Conservation (phyloP, 2,113 vertebrate genomes). For the Ahaetulla prasina region DNA sequence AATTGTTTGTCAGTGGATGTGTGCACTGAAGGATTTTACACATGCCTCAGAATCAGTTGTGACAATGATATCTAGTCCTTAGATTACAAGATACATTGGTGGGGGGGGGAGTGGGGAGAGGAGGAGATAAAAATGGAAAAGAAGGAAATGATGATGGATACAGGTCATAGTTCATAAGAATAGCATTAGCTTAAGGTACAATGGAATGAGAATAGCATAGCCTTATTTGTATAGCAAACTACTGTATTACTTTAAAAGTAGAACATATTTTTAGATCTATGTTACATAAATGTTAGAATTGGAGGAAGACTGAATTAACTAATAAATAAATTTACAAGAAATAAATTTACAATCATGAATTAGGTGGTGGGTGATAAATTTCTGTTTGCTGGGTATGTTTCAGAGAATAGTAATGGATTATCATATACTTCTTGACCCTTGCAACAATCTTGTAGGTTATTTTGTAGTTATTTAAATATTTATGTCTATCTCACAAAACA, state of each 20-base stretch:
- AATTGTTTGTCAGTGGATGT: slow-evolving; percentile 71
- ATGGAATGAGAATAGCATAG: slow-evolving; percentile 47
- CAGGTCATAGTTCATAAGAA: slow-evolving; percentile 41
- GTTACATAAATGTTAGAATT: slow-evolving; percentile 50
- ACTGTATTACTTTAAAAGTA: slow-evolving; percentile 40
- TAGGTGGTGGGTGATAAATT: neutral
- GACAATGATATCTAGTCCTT: slow-evolving; percentile 57
- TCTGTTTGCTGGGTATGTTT: neutral
- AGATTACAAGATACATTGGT: slow-evolving; percentile 52
- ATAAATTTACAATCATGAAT: neutral
- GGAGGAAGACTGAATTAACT: slow-evolving; percentile 8
- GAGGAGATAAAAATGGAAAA: neutral
- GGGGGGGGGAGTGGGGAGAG: neutral
- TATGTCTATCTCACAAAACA: neutral
- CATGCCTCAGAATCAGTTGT: slow-evolving; percentile 72
- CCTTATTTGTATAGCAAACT: neutral
- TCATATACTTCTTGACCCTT: neutral
- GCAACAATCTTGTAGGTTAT: neutral
- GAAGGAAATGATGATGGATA: slow-evolving; percentile 29
- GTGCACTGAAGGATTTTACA: slow-evolving; percentile 71
- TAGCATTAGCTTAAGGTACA: slow-evolving; percentile 57
- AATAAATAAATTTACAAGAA: neutral
- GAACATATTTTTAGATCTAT: slow-evolving; percentile 49
- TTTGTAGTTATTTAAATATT: no score
- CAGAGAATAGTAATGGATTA: neutral